Conservation (phyloP, 2,113 vertebrate genomes). For the Catharus bicknelli region DNA sequence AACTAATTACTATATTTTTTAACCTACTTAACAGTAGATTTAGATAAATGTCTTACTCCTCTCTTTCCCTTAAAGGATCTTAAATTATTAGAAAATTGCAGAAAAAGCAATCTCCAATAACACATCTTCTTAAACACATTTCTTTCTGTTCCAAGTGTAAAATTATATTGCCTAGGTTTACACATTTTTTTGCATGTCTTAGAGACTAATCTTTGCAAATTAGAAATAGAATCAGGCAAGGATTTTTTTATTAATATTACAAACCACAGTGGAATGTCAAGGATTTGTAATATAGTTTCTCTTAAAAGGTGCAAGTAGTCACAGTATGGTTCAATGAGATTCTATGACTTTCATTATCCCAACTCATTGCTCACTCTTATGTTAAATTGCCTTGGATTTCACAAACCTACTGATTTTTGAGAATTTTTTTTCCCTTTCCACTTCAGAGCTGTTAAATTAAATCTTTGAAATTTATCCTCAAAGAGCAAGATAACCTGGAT, state of each 20-base stretch:
- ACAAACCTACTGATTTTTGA: background rate
- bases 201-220: background rate
- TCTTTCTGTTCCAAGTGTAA: background rate
- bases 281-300: background rate
- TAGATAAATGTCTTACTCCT: background rate
- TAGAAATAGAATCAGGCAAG: background rate
- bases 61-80: background rate
- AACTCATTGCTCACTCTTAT: background rate
- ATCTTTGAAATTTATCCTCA: background rate
- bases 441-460: background rate
- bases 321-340: background rate
- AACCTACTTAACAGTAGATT: background rate
- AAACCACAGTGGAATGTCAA: background rate
- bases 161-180: background rate
- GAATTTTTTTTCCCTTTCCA: background rate
- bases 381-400: constrained; percentile 6
- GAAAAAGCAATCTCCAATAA: background rate
- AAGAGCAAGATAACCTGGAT: background rate
- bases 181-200: background rate
- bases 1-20: background rate
- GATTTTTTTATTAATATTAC: background rate
- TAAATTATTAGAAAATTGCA: background rate
- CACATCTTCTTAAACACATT: background rate
- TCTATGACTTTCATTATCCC: background rate
- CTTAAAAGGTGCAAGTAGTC: background rate